These are phyloP conservation scores for Tetranychus piercei DNA, from an alignment of 2,888 invertebrate genomes.

Conservation along the genomic window DNA sequence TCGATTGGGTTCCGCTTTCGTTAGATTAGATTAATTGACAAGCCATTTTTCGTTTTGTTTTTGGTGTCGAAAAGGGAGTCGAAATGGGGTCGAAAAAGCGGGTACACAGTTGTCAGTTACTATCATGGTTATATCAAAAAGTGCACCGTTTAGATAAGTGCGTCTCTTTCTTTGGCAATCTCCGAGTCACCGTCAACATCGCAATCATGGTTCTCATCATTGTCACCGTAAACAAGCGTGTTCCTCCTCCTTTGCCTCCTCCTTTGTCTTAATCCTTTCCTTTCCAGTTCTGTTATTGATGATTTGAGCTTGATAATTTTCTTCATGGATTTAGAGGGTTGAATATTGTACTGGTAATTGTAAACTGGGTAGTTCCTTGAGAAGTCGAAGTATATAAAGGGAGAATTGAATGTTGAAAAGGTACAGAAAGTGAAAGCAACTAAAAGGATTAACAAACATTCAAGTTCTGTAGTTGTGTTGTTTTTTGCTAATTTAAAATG, in stretches of 20 bases:
- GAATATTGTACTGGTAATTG: no score
- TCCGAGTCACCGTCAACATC: not conserved
- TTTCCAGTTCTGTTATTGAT: not conserved
- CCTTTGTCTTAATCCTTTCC: not conserved
- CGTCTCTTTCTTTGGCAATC: not conserved
- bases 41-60: not conserved
- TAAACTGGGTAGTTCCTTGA: not conserved
- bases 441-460: not conserved
- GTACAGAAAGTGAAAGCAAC: not conserved
- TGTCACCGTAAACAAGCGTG: not conserved
- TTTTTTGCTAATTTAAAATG: not conserved
- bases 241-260: not conserved
- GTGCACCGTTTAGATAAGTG: not conserved
- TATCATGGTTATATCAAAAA: not conserved
- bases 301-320: not conserved
- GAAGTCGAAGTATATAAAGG: not conserved
- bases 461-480: not conserved
- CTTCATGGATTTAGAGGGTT: not conserved
- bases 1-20: slow-evolving; percentile 61
- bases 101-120: not conserved
- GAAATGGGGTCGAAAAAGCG: not conserved
- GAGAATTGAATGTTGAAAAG: not conserved
- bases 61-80: not conserved
- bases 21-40: slow-evolving; percentile 45
- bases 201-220: not conserved